Conservation (phyloP, 2,888 invertebrate genomes). For the Desoria tigrina region DNA sequence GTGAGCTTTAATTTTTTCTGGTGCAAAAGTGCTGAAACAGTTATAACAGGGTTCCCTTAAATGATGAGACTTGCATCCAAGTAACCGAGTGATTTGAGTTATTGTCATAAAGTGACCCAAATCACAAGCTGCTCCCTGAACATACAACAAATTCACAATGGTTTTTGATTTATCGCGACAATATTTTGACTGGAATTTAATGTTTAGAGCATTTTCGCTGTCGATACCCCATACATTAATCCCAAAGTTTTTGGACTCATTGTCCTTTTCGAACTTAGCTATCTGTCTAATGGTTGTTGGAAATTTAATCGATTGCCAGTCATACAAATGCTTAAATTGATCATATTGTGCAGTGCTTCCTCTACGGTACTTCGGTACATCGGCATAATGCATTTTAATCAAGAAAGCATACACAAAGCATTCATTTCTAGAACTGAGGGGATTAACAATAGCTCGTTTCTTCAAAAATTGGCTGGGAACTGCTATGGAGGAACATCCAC, state of each 20-base stretch:
- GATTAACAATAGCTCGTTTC: conserved; percentile 7
- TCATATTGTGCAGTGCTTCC: background rate
- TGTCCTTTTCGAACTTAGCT: background rate
- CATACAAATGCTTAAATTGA: background rate
- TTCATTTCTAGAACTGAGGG: background rate
- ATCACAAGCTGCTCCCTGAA: too few species aligned
- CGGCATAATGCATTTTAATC: background rate
- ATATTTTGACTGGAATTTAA: background rate
- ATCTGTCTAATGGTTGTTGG: background rate
- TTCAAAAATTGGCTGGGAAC: background rate
- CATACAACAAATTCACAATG: background rate
- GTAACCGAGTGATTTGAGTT: background rate
- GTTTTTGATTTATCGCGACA: background rate
- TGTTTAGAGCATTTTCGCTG: background rate
- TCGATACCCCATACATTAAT: conserved; percentile 6
- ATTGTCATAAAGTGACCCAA: background rate
- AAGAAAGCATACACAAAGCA: conserved; percentile 8
- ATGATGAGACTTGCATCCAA: background rate
- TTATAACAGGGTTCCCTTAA: background rate
- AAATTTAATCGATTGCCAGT: background rate
- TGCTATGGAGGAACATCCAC: background rate
- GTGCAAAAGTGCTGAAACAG: background rate
- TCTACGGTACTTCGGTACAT: background rate
- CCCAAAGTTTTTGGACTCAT: background rate
- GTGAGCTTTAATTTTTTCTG: background rate